Percentiles rank a stretch among this genome's conserved stretches.
Conservation (phyloP, 1,140 invertebrate genomes). For the Drosophila yakuba region DNA sequence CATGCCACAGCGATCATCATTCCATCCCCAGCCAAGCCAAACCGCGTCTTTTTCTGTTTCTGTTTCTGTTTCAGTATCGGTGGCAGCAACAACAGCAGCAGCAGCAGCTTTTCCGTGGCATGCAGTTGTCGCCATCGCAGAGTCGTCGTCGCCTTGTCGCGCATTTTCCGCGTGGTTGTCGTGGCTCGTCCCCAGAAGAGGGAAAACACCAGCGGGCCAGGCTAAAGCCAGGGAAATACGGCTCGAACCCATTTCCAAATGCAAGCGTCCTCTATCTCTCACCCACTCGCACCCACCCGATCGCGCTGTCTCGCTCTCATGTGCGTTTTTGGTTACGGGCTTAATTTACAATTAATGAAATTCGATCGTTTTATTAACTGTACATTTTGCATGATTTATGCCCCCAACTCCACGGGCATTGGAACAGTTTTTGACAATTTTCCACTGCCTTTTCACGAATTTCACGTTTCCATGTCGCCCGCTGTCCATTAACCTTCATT, state of each 20-base stretch:
- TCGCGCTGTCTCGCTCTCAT: background rate
- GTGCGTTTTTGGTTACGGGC: slow-evolving; percentile 59
- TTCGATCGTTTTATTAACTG: slow-evolving; percentile 83
- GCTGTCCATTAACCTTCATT: slow-evolving; percentile 81
- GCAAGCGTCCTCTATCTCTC: slow-evolving; percentile 3
- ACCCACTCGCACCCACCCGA: background rate
- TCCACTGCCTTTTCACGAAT: slow-evolving; percentile 22
- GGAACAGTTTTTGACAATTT: slow-evolving; percentile 32
- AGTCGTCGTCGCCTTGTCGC: slow-evolving; percentile 44
- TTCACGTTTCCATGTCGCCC: slow-evolving; percentile 34
- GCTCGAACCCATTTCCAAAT: background rate
- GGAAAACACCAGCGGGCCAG: slow-evolving; percentile 22
- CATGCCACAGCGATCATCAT: slow-evolving; percentile 29
- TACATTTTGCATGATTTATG: slow-evolving; percentile 60
- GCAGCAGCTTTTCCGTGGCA: slow-evolving; percentile 66
- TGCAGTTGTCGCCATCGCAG: slow-evolving; percentile 60
- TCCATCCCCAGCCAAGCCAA: background rate
- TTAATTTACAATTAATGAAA: slow-evolving; percentile 83
- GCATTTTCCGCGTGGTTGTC: slow-evolving; percentile 76
- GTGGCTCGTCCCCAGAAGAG: slow-evolving; percentile 60
- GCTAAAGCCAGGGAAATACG: slow-evolving; percentile 8
- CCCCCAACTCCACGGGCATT: background rate
- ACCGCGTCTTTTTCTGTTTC: slow-evolving; percentile 13
- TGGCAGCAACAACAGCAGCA: slow-evolving; percentile 39
- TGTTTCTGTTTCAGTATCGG: slow-evolving; percentile 13